Conservation (phyloP, 2,888 invertebrate species). For the Ypsolopha sequella region DNA sequence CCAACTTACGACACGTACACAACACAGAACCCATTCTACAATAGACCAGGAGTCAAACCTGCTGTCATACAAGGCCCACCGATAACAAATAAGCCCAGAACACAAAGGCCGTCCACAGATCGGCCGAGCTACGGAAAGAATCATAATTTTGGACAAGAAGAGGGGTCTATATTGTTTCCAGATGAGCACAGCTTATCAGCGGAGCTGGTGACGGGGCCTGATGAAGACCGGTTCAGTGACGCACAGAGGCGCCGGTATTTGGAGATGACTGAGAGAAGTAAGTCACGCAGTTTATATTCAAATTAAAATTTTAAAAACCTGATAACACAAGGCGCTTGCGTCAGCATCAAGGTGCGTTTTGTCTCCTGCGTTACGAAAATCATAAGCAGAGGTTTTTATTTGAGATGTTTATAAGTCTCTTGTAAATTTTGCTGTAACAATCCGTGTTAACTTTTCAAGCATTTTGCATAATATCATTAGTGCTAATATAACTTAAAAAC, state of each 20-base stretch:
- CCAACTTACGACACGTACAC: constrained; percentile 9
- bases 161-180: background rate
- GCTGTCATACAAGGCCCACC: constrained; percentile 35
- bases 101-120: constrained; percentile 39
- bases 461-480: too few species aligned
- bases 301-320: too few species aligned
- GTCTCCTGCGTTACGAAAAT: too few species aligned
- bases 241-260: constrained; percentile 34
- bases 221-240: constrained; percentile 10
- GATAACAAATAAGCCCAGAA: constrained; percentile 36
- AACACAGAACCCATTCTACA: constrained; percentile 21
- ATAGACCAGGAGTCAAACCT: constrained; percentile 41
- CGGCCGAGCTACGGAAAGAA: constrained; percentile 13
- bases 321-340: too few species aligned
- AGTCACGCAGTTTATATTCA: constrained; percentile 23
- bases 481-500: too few species aligned
- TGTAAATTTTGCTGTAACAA: too few species aligned
- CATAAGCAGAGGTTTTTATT: too few species aligned
- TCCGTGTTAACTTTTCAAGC: too few species aligned
- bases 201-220: constrained; percentile 4
- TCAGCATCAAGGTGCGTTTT: too few species aligned
- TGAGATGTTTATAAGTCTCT: too few species aligned
- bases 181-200: background rate
- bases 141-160: background rate
- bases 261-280: constrained; percentile 44